Evolutionary conservation across 2,113 vertebrate genomes (phyloP).

Genomic region (Forbesichthys agassizii): DNA sequence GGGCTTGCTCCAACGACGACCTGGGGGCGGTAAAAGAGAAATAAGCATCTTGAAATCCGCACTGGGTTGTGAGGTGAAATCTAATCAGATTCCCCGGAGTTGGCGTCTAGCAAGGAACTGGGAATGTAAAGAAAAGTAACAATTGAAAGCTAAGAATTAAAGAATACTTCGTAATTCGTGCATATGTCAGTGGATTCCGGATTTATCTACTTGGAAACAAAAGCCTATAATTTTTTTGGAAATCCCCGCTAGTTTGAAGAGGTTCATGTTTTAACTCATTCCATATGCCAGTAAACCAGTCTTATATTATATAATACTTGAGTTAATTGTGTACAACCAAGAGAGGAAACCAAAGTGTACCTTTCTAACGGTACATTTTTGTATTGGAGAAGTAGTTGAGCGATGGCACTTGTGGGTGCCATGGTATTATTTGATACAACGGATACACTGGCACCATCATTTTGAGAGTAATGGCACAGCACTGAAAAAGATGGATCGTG

Average conservation of each 20-base stretch:
- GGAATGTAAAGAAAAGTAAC: constrained; percentile 64
- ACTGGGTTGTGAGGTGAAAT: constrained; percentile 95
- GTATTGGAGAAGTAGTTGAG: constrained; percentile 50
- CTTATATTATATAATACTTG: constrained; percentile 9
- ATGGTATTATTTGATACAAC: constrained; percentile 42
- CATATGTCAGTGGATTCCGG: constrained; percentile 35
- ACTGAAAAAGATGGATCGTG: constrained; percentile 59
- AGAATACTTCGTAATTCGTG: constrained; percentile 21
- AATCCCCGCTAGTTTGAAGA: constrained; percentile 12
- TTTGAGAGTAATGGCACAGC: constrained; percentile 43
- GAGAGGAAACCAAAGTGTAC: not conserved
- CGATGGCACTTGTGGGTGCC: constrained; percentile 66
- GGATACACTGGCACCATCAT: constrained; percentile 42
- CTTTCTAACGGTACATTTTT: constrained; percentile 15
- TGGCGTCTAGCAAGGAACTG: constrained; percentile 43
- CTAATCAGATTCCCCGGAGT: constrained; percentile 84
- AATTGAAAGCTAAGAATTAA: constrained; percentile 33
- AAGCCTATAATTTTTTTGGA: constrained; percentile 6
- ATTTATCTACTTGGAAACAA: constrained; percentile 39
- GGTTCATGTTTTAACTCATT: constrained; percentile 5
- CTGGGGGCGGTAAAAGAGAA: constrained; percentile 34
- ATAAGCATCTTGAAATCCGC: constrained; percentile 81
- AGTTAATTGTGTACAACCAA: constrained; percentile 17
- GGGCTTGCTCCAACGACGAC: constrained; percentile 30
- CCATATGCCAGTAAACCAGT: constrained; percentile 6